phyloP scores from a whole-genome alignment of 2,113 vertebrate species.

The Electrona antarctica region DNA sequence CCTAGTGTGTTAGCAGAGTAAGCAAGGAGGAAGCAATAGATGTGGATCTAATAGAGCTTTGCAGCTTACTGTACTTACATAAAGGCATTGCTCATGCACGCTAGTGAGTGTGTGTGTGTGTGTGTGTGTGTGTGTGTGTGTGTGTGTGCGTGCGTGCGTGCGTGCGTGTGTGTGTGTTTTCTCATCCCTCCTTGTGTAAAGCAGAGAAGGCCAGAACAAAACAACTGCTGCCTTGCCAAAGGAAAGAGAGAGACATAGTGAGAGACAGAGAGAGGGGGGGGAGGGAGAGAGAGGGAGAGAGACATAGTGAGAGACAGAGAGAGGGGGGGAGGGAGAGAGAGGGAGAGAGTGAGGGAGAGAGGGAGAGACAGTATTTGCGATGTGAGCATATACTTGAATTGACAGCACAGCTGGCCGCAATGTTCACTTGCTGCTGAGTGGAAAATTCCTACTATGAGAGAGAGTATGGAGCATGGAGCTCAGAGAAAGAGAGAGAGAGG shows the following conservation, averaged over 20 bases:
- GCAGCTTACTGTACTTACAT: too few species aligned
- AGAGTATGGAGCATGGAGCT: slow-evolving; percentile 50
- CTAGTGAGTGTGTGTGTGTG: too few species aligned
- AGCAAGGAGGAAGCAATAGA: too few species aligned
- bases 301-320: slow-evolving; percentile 12
- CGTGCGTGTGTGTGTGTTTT: too few species aligned
- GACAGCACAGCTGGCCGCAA: slow-evolving; percentile 75
- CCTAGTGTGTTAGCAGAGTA: too few species aligned
- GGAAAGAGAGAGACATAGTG: not conserved
- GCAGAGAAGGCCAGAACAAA: too few species aligned
- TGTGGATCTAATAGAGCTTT: too few species aligned
- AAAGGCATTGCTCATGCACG: too few species aligned
- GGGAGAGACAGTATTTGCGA: slow-evolving; percentile 36
- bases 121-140: too few species aligned
- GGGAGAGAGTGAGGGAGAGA: slow-evolving; percentile 12
- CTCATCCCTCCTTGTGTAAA: too few species aligned
- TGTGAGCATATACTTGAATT: slow-evolving; percentile 45
- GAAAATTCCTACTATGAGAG: slow-evolving; percentile 76
- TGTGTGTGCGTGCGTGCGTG: too few species aligned
- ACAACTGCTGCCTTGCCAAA: not conserved
- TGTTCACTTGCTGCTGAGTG: slow-evolving; percentile 68
- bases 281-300: not conserved
- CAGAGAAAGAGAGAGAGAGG: slow-evolving; percentile 16
- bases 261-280: slow-evolving; percentile 10
- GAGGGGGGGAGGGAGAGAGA: not conserved